Base-by-base conservation (phyloP, 2,113 vertebrate species). In the Labeo catla region DNA sequence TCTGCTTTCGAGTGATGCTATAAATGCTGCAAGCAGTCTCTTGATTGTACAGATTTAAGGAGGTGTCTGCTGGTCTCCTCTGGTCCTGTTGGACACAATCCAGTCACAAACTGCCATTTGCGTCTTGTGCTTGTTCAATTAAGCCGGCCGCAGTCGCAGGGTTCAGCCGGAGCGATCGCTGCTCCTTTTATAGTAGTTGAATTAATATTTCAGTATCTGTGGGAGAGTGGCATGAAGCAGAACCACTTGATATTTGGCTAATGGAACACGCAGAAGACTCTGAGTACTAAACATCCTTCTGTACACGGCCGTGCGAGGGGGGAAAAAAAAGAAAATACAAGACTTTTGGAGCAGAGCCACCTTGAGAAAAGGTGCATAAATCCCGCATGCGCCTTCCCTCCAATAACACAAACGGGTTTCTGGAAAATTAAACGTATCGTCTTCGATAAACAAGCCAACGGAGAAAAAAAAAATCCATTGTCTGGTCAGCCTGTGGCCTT, bases 31-130 rank as follows among this genome's bases (percentile, higher is more conserved):
- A 8, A 59, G 2, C 6, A 21, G 16, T 10, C 19, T 10, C 19
- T 70, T 39, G 39, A 39, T 7, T 39, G 1, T 39, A 49, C 9
- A 19, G 15, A 57, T 78, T 57, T 39, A 54, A 15, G 50, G 76
- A 78, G 76, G 50, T 39, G 73, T 52, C 74, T 52, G 47, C 23
- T 11, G 43, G n/a, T 52, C 47, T 52, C 89, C 92, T 93, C n/a
- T 49, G 23, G 94, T 95, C 94, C 95, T 94, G 94, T 95, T 95
- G 94, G 94, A 94, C 89, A 84, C 88, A 90, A 93, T 96, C 95
- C 95, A 95, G 94, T 94, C 93, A 95, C 95, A 94, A 94, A 94
- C 92, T 92, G 91, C 95, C 94, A 94, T 95, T 95, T 94, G 93
- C 95, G 93, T 95, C 94, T 94, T 93, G 93, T 95, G 93, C 95